A percentile compares a stretch with the other conserved stretches of the same genome.
Evolutionary conservation across 2,113 vertebrate species (phyloP).

Genomic region (Rallus limicola): DNA sequence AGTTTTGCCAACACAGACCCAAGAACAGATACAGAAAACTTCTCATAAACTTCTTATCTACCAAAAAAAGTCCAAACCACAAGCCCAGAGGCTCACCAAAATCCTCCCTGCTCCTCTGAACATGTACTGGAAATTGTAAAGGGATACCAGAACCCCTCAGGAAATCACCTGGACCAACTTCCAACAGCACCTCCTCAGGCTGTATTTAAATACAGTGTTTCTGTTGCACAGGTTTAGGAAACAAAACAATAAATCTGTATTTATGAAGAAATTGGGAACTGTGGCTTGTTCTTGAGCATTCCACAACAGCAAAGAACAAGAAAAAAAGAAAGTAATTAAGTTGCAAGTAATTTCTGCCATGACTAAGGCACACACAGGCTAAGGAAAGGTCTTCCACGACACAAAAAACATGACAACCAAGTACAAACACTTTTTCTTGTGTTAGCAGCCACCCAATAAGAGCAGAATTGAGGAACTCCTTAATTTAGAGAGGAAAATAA

Average conservation of each 20-base stretch:
- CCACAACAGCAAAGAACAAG: neutral
- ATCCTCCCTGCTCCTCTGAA: neutral
- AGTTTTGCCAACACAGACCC: neutral
- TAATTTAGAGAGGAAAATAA: neutral
- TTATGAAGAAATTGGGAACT: neutral
- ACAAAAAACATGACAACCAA: neutral
- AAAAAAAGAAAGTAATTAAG: neutral
- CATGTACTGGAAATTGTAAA: rapidly evolving
- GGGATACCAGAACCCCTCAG: neutral
- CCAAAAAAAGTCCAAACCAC: neutral
- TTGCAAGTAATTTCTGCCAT: neutral
- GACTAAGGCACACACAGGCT: neutral
- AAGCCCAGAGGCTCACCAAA: neutral
- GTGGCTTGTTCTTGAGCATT: neutral
- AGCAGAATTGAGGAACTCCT: neutral
- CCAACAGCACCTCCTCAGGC: neutral
- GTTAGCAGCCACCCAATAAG: neutral
- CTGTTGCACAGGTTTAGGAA: neutral
- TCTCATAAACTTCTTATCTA: neutral
- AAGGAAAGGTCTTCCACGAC: neutral
- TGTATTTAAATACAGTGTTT: neutral
- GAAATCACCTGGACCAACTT: neutral
- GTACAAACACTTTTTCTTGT: rapidly evolving
- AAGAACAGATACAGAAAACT: neutral
- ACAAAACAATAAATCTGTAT: neutral